A percentile compares a stretch with the other conserved stretches of the same genome.
phyloP scores from a whole-genome alignment of 2,797 vertebrate genomes.

The Mustela erminea region DNA sequence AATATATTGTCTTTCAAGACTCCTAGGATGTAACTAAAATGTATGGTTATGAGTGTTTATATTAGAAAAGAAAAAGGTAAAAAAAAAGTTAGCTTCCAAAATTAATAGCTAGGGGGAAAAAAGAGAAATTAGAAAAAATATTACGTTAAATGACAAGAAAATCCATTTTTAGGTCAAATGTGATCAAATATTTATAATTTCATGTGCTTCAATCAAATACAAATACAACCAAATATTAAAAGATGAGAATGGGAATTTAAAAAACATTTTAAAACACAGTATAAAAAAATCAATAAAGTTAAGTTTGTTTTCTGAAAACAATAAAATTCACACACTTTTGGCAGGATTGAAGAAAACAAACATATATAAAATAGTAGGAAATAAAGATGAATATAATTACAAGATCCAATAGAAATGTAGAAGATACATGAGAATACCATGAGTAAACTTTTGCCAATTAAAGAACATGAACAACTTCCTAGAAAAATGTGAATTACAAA shows the following conservation, averaged over 20 bases:
- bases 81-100: constrained; percentile 17
- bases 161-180: background rate
- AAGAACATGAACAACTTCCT: constrained; percentile 45
- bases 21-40: background rate
- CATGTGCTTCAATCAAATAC: background rate
- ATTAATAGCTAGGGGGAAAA: background rate
- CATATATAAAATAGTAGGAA: background rate
- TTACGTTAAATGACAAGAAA: too few species aligned
- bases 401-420: background rate
- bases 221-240: background rate
- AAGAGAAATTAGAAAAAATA: background rate
- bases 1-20: background rate
- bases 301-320: constrained; percentile 11
- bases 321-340: background rate
- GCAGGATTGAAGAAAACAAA: background rate
- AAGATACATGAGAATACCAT: background rate
- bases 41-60: background rate
- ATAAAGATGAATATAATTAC: background rate
- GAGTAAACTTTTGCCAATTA: background rate
- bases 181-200: background rate
- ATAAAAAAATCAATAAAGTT: background rate
- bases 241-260: background rate
- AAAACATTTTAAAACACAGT: background rate
- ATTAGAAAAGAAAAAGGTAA: constrained; percentile 32
- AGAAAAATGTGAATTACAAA: constrained; percentile 56